Base-by-base conservation (phyloP, 2,797 vertebrate species). In the Salmo trutta region DNA sequence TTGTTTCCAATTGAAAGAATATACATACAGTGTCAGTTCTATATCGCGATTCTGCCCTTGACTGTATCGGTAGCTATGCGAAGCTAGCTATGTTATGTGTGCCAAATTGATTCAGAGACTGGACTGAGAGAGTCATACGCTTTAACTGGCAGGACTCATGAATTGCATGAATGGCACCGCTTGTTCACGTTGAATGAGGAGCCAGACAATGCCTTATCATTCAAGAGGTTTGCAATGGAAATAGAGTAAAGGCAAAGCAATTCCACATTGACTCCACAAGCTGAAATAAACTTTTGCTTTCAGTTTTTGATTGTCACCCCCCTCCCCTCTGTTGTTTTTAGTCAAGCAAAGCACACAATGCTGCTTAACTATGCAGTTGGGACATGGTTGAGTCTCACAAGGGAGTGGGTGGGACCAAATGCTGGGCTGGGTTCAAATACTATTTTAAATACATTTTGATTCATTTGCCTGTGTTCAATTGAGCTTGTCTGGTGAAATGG, bases 181-280 rank as follows among this genome's bases (percentile, higher is more conserved):
- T 84, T 86, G 29, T 82, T 87, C 16, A 3, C 27, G 4, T 16
- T 62, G 78, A 70, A 17, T 19, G 3, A 8, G n/a, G 65, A 71
- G 10, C 3, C 17, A 51, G 36, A 64, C 4, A 21, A 64, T 64
- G n/a, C 21, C 10, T n/a, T 64, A 27, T 14, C 68, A 71, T 12
- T 66, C 36, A 71, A 41, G 33, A 47, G n/a, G 3, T 36, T 47
- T 12, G 33, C 68, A 21, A 21, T 64, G 59, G n/a, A 62, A 62
- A 14, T 5, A 1, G 59, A 64, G 21, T 21, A 10, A 64, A n/a
- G 59, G n/a, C 59, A 3, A 62, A n/a, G 8, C 59, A 21, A 62
- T 62, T 62, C 21, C 21, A 62, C 21, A 24, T 62, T 10, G 59
- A 62, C 68, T 1, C 33, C 4, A 41, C 36, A 21, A 51, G 36